These are phyloP conservation scores for Pemphredon lugubris DNA, from an alignment of 2,888 invertebrate genomes.

Conservation along the genomic window DNA sequence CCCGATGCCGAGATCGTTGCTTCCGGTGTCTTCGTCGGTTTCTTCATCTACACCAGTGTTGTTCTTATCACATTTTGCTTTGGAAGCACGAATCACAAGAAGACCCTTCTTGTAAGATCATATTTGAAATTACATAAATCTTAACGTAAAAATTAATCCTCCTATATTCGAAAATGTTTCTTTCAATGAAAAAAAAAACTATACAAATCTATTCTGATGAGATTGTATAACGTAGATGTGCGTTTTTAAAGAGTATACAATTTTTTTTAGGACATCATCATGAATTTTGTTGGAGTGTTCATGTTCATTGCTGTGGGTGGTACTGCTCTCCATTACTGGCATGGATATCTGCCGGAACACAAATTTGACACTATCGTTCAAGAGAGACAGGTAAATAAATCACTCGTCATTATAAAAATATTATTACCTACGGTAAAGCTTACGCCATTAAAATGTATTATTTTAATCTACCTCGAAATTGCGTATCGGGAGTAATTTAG, in stretches of 20 bases:
- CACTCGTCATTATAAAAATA: too few relatives aligned
- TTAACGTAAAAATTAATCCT: neutral
- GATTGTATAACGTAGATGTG: neutral
- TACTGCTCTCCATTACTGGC: slow-evolving; percentile 94
- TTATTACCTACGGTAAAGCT: slow-evolving; percentile 17
- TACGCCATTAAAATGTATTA: neutral
- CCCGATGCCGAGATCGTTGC: slow-evolving; percentile 94
- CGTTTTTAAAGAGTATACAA: neutral
- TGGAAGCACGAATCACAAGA: slow-evolving; percentile 90
- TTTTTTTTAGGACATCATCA: slow-evolving; percentile 89
- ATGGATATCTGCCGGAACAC: slow-evolving; percentile 91
- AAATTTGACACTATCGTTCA: slow-evolving; percentile 88
- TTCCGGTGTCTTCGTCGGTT: slow-evolving; percentile 93
- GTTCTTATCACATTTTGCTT: slow-evolving; percentile 89
- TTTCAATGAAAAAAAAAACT: too few relatives aligned
- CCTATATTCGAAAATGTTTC: too few relatives aligned
- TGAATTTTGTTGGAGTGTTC: slow-evolving; percentile 93
- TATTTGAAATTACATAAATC: neutral
- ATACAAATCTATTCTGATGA: too few relatives aligned
- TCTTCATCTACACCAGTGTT: slow-evolving; percentile 91
- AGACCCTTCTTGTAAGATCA: slow-evolving; percentile 83
- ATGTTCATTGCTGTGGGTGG: slow-evolving; percentile 93
- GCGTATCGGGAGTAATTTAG: too few relatives aligned
- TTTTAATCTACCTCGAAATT: too few relatives aligned
- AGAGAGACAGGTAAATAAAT: slow-evolving; percentile 87